A percentile compares a stretch with the other conserved stretches of the same genome.
Evolutionary conservation across 2,113 vertebrate species (phyloP).

Genomic region (Triplophysa siluroides): DNA sequence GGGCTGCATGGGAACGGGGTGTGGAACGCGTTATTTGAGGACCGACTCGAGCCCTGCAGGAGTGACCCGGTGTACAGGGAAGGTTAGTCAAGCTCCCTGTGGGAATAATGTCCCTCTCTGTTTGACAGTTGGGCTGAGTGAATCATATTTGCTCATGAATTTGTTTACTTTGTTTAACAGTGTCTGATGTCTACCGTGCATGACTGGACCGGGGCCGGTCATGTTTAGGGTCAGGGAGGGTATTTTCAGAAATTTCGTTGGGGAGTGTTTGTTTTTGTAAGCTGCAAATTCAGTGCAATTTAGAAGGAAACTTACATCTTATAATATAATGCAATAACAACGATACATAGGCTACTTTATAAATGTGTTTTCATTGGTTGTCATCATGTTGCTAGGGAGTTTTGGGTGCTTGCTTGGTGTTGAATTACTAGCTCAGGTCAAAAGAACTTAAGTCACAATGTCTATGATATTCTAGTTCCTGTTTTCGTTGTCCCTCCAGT

Average conservation of each 20-base stretch:
- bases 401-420: too few relatives aligned
- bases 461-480: too few relatives aligned
- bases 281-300: too few relatives aligned
- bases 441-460: too few relatives aligned
- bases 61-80: slow-evolving; percentile 25
- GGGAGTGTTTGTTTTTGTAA: slow-evolving; percentile 10
- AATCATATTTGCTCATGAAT: slow-evolving; percentile 40
- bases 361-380: too few relatives aligned
- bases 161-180: slow-evolving; percentile 16
- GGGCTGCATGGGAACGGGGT: slow-evolving; percentile 16
- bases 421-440: too few relatives aligned
- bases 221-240: background rate
- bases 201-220: background rate
- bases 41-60: slow-evolving; percentile 17
- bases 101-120: slow-evolving; percentile 30
- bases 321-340: too few relatives aligned
- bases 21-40: slow-evolving; percentile 8
- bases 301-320: too few relatives aligned
- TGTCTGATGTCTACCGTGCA: slow-evolving; percentile 3
- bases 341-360: too few relatives aligned
- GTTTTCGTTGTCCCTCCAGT: too few relatives aligned
- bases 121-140: slow-evolving; percentile 27
- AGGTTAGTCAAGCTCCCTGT: slow-evolving; percentile 29
- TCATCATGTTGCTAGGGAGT: too few relatives aligned
- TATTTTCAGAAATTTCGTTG: background rate